These are phyloP conservation scores for Drosophila seguyi DNA, from an alignment of 1,140 invertebrate genomes.

Conservation along the genomic window DNA sequence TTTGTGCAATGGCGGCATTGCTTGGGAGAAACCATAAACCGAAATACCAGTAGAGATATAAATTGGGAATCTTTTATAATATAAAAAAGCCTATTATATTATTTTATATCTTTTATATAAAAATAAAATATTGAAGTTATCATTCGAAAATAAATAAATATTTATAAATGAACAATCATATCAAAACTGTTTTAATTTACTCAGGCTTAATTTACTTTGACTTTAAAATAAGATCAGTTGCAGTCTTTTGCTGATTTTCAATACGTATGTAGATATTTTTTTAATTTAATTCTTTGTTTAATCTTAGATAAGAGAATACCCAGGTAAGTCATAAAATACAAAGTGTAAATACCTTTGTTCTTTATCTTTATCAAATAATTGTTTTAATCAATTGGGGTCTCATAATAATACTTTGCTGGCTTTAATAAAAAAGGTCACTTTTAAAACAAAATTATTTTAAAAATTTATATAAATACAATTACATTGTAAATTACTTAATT, in stretches of 20 bases:
- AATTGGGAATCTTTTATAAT: background rate
- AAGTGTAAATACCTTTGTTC: background rate
- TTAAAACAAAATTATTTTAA: background rate
- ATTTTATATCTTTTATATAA: background rate
- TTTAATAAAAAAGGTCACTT: background rate
- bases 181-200: too few species aligned
- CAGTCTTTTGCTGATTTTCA: background rate
- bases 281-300: slow-evolving; percentile 2
- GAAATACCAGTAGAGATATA: background rate
- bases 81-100: background rate
- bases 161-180: too few species aligned
- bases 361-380: slow-evolving; percentile 6
- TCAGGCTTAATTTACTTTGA: too few species aligned
- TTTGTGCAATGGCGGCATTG: slow-evolving; percentile 5
- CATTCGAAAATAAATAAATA: too few species aligned
- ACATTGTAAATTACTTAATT: background rate
- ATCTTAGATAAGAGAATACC: slow-evolving; percentile 1
- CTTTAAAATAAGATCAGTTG: background rate
- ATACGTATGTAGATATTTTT: background rate
- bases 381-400: background rate
- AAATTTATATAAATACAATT: background rate
- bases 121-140: background rate
- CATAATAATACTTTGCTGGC: background rate
- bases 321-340: background rate
- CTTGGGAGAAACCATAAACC: background rate